phyloP scores from a whole-genome alignment of 2,888 invertebrate species.

The Branchinecta sandiegonensis region DNA sequence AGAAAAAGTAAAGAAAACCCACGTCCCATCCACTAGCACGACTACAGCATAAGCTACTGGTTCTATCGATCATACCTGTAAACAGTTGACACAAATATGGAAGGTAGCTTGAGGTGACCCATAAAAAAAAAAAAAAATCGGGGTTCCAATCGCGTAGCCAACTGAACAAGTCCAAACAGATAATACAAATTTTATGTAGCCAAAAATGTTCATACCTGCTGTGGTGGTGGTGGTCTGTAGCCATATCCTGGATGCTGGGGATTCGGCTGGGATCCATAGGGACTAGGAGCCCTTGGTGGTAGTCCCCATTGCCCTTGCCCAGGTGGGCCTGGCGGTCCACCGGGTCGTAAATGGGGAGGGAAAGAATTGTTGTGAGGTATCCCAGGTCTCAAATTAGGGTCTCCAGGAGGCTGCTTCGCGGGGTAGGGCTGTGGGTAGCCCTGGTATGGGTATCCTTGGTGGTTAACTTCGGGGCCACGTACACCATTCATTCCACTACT shows the following conservation, averaged over 20 bases:
- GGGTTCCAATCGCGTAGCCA: no score
- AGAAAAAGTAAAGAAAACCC: no score
- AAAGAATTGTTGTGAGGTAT: neutral
- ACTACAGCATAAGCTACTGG: no score
- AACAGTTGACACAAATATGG: no score
- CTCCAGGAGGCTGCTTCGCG: constrained; percentile 7
- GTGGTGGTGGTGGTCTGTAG: constrained; percentile 6
- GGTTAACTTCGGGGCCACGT: constrained; percentile 10
- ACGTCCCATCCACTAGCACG: no score
- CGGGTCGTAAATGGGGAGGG: constrained; percentile 5
- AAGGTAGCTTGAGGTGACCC: no score
- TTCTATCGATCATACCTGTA: no score
- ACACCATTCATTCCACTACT: constrained; percentile 15
- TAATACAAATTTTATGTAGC: no score
- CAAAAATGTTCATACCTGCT: neutral
- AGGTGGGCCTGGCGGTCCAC: neutral
- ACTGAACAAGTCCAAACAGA: no score
- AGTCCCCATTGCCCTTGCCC: constrained; percentile 9
- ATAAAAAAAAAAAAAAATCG: no score
- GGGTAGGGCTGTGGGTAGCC: constrained; percentile 15
- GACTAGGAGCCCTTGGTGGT: constrained; percentile 15
- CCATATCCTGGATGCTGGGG: neutral
- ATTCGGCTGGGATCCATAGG: constrained; percentile 14
- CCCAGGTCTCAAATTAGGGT: neutral
- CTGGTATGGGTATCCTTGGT: constrained; percentile 13